Percentiles rank a stretch among this genome's conserved stretches.
These are phyloP conservation scores for Neoascia interrupta DNA, from an alignment of 2,888 invertebrate genomes.

Conservation along the genomic window DNA sequence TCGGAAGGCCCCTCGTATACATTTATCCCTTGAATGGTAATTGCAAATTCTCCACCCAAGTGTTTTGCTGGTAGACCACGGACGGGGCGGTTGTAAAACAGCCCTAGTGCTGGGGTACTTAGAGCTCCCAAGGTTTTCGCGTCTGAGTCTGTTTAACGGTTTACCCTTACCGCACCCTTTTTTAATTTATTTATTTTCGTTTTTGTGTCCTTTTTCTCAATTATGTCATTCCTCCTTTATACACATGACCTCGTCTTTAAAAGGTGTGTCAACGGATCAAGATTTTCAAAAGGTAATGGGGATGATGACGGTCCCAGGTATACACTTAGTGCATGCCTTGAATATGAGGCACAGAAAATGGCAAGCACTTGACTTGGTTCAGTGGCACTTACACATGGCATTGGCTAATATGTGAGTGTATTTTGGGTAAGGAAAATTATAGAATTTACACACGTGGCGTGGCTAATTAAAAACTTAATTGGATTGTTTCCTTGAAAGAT, in stretches of 20 bases:
- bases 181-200: too few species aligned
- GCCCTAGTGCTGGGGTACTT: slow-evolving; percentile 8
- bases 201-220: slow-evolving; percentile 24
- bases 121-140: too few species aligned
- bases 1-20: slow-evolving; percentile 3
- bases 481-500: slow-evolving; percentile 15
- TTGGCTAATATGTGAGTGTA: slow-evolving; percentile 3
- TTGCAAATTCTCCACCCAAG: slow-evolving; percentile 37
- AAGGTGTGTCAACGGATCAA: slow-evolving; percentile 45
- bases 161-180: slow-evolving; percentile 5
- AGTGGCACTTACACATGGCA: slow-evolving; percentile 26
- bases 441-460: slow-evolving; percentile 37
- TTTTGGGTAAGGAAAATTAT: slow-evolving; percentile 13
- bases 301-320: not conserved
- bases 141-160: not conserved
- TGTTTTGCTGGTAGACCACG: slow-evolving; percentile 26
- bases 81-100: not conserved
- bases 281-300: slow-evolving; percentile 4
- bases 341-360: slow-evolving; percentile 41
- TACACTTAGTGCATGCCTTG: slow-evolving; percentile 39
- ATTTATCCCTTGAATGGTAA: slow-evolving; percentile 38
- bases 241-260: slow-evolving; percentile 51
- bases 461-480: slow-evolving; percentile 63
- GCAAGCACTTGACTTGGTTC: slow-evolving; percentile 39
- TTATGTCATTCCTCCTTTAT: slow-evolving; percentile 46